phyloP scores from a whole-genome alignment of 2,113 vertebrate species.

The Sialia sialis region DNA sequence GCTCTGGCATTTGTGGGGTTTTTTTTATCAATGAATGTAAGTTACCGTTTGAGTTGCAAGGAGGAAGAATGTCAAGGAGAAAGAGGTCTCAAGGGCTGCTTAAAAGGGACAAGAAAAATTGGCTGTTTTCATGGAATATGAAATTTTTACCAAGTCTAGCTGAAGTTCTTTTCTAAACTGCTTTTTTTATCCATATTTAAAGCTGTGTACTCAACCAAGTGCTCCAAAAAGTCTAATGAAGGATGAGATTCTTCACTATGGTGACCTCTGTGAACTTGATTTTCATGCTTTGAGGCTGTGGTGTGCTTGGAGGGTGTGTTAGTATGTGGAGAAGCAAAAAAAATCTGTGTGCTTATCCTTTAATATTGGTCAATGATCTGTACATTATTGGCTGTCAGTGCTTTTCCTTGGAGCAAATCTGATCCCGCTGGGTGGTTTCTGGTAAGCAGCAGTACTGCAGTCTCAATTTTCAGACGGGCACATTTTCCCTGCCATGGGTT shows the following conservation, averaged over 20 bases:
- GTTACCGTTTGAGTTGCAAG: neutral
- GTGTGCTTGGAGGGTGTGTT: neutral
- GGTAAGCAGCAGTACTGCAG: neutral
- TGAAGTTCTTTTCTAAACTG: neutral
- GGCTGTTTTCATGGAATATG: neutral
- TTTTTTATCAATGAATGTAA: neutral
- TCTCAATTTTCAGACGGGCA: neutral
- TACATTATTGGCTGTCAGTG: neutral
- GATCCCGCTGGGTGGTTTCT: neutral
- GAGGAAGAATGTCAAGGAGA: neutral
- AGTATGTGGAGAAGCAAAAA: neutral
- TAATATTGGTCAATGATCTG: neutral
- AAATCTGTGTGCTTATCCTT: neutral
- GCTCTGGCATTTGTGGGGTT: neutral
- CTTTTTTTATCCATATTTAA: neutral
- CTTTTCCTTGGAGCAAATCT: neutral
- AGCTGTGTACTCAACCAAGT: neutral
- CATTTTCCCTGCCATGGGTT: fast-evolving
- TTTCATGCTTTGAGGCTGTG: neutral
- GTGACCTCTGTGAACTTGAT: neutral
- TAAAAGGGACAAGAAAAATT: neutral
- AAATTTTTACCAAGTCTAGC: neutral
- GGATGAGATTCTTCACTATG: neutral
- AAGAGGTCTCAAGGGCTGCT: neutral
- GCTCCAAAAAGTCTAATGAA: neutral